Evolutionary conservation across 1,140 invertebrate genomes (phyloP), one percentile per base, ranked within the genome.

Genomic region (Riptortus pedestris): DNA sequence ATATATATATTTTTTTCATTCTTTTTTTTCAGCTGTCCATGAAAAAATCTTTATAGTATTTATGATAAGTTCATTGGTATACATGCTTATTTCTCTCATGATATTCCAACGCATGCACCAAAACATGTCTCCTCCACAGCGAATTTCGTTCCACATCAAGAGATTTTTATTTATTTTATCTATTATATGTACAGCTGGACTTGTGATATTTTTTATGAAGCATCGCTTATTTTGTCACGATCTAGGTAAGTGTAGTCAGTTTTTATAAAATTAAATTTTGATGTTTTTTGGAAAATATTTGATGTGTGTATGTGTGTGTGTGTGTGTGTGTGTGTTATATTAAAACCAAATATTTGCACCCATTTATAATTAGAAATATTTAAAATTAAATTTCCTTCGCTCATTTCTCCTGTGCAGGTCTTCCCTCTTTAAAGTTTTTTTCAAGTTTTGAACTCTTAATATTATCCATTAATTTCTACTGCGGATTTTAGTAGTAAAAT

Each of bases 11-110:
- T 48, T 61, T 64, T 60, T 67, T 61, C 61, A 67, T 64, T 68
- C 47, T 67, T n/a, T n/a, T n/a, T n/a, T 66, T 86, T 64, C 76
- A 93, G 90, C 90, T 70, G 78, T 93, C 57, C 91, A 93, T 75
- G 91, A 93, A 74, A 91, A 93, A 75, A 87, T 94, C 70, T 94
- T 95, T 76, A 90, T 94, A 69, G 79, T 86, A 62, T 95, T 95
- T 74, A 94, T 95, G 91, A 77, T 91, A 66, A 85, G 86, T 64
- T 90, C 90, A 29, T 74, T 93, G 63, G 80, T 82, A 64, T 90
- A 93, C 71, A 93, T 93, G 91, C 74, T 93, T 67, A 82, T 81
- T 59, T 79, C 79, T 63, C 79, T 85, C 66, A 79, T 79, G 72
- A 71, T 77, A 22, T 74, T 75, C 66, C 68, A 71, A 24, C 69